Base-by-base conservation (phyloP, 2,797 vertebrate species). In the Alca torda region DNA sequence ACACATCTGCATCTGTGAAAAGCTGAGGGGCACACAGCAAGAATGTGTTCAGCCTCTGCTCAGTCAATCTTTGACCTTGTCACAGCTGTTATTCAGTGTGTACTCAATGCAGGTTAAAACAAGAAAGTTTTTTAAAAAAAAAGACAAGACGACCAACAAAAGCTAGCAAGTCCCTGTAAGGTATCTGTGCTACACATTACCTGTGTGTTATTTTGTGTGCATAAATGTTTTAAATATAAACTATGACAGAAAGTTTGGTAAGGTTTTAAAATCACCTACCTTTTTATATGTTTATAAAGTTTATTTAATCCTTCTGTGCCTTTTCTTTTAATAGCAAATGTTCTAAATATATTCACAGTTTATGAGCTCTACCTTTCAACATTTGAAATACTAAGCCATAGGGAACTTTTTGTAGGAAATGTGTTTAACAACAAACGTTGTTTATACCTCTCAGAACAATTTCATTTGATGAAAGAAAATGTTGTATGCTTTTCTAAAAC, bases 291-390 rank as follows among this genome's bases (percentile, higher is more conserved):
- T 79, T 75, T 76, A 41, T 17, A 67, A 79, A 70, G 63, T 31
- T 73, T 85, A 85, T 83, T 81, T 79, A 79, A 86, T 93, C 14
- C 43, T 81, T 65, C 61, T 84, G 43, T 46, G 39, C 21, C 16
- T 89, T 93, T 67, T 74, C 46, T 90, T 91, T 92, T 65, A 90
- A 90, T n/a, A 77, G 64, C 41, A 95, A 91, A 50, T 69, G 59
- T 84, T 93, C 24, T 76, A 87, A 84, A 67, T 31, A 65, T 43
- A 79, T 60, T 88, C 33, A 18, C 33, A 72, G 63, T 67, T 89
- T 51, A 83, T 21, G 35, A 68, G 56, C 64, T 87, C 89, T 90
- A 90, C 37, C 39, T 85, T 87, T 80, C 65, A 85, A 57, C 50
- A 56, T 53, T 8, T 73, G 69, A 95, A 93, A 93, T 56, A 76